These are phyloP conservation scores for Netelia virgata DNA, from an alignment of 2,888 invertebrate genomes.

Conservation along the genomic window DNA sequence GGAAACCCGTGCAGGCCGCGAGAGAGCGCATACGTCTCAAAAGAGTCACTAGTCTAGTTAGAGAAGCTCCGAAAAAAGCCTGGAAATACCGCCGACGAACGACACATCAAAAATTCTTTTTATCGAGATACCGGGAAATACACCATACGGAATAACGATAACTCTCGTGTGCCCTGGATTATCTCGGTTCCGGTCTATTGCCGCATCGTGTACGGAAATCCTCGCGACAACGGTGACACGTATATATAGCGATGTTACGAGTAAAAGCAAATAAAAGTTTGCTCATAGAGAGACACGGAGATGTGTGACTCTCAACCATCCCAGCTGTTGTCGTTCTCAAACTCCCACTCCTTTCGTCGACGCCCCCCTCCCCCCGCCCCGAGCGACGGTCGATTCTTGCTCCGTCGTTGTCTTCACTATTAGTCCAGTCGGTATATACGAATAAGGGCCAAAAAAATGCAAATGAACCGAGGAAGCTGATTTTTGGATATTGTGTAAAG, in stretches of 20 bases:
- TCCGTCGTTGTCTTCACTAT: too few species aligned
- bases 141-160: constrained; percentile 43
- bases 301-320: background rate
- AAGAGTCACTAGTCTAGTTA: background rate
- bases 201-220: constrained; percentile 28
- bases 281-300: background rate
- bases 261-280: background rate
- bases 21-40: background rate
- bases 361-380: too few species aligned
- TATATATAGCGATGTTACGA: background rate
- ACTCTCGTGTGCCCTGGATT: constrained; percentile 46
- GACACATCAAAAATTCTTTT: constrained; percentile 57
- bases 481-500: too few species aligned
- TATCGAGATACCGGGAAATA: constrained; percentile 45
- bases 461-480: too few species aligned
- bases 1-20: too few species aligned
- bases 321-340: background rate
- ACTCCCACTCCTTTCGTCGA: background rate
- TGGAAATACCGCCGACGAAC: constrained; percentile 6
- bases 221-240: constrained; percentile 8
- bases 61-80: background rate
- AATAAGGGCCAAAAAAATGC: too few species aligned
- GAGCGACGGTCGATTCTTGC: background rate
- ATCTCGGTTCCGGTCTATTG: constrained; percentile 52
- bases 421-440: too few species aligned